Conservation (phyloP, 2,797 vertebrate genomes). For the Todus mexicanus region DNA sequence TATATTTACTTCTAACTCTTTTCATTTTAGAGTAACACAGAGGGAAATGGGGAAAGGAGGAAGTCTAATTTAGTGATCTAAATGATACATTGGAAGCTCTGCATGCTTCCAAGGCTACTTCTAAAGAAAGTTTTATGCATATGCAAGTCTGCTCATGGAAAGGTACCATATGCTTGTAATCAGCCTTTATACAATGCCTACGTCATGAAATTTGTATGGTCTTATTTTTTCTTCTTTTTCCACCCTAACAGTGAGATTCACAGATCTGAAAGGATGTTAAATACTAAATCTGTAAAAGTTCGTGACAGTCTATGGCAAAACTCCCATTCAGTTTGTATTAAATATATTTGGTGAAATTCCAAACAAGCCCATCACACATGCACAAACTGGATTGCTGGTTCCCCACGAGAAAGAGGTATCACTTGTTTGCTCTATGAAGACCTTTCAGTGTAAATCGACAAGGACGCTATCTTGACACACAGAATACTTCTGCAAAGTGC, state of each 20-base stretch:
- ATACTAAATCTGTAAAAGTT: conserved; percentile 28
- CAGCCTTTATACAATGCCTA: conserved; percentile 19
- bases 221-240: accelerated
- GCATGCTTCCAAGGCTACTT: conserved; percentile 6
- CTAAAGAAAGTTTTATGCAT: conserved; percentile 29
- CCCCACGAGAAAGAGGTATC: background rate
- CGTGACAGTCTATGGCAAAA: conserved; percentile 18
- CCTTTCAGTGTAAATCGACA: background rate
- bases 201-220: background rate
- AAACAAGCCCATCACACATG: background rate
- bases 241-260: background rate
- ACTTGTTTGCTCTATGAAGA: background rate
- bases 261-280: conserved; percentile 38
- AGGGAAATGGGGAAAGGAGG: background rate
- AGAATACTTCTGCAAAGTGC: background rate
- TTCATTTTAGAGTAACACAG: background rate
- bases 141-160: conserved; percentile 35
- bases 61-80: conserved; percentile 29
- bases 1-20: background rate
- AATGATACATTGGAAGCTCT: background rate
- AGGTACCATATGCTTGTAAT: conserved; percentile 46
- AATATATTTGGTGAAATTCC: conserved; percentile 16
- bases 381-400: background rate
- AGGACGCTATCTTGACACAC: background rate
- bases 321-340: conserved; percentile 30